Base-by-base conservation (phyloP, 1,140 invertebrate species). In the Drosophila nannoptera region DNA sequence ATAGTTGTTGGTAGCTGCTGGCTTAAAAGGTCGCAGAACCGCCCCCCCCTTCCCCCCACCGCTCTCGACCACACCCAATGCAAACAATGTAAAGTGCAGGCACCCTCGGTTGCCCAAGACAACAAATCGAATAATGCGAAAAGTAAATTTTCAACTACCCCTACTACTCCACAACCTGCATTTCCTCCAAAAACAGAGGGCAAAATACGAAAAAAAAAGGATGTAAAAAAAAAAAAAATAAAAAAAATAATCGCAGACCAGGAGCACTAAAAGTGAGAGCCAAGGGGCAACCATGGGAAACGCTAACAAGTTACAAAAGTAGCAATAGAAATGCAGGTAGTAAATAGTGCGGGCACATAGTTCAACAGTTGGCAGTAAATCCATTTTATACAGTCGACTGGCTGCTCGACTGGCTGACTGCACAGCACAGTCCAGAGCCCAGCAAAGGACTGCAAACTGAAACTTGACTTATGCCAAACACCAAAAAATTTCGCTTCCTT, bases 311-410 rank as follows among this genome's bases (percentile, higher is more conserved):
- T 84, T 84, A 84, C 80, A 80, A 84, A 84, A 84, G 81, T 84
- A 84, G 80, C 81, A 84, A 86, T 84, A 83, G 80, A 84, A 86
- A 84, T 84, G 80, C 81, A 86, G 80, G 80, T 80, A 84, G 80
- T 84, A 84, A 84, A 86, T 86, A 83, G 80, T 80, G 74, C 67
- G 68, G 63, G 49, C 60, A 55, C 75, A 76, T 73, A 83, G 80
- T 84, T 84, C 80, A 84, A 84, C 80, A 84, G 80, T 84, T 84
- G 80, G 80, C 81, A 84, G 84, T 87, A 88, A 87, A 87, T 88
- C 86, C 86, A 86, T 87, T 87, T 87, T 88, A 87, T 71, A 88
- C 86, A 86, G 86, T 73, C 70, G 86, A 87, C 75, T 84, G 81
- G 69, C 73, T 69, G 65, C 78, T 70, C 80, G 73, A 72, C 71